These are phyloP conservation scores for Aphelenchoides avenae DNA, from an alignment of 1,140 invertebrate genomes.

Conservation along the genomic window DNA sequence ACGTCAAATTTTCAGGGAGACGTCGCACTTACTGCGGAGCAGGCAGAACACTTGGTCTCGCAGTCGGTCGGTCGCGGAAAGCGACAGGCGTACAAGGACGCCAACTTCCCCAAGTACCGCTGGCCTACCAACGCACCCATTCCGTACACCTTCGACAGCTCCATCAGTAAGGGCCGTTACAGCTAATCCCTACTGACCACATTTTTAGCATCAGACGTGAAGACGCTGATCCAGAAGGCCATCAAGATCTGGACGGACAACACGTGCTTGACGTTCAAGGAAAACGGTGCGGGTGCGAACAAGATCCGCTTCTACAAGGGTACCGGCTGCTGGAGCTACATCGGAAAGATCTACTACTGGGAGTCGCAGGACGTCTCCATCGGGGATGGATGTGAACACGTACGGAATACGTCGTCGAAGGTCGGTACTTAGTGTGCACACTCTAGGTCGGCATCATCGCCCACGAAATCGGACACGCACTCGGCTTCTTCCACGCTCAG, in stretches of 20 bases:
- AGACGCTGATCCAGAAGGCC: neutral
- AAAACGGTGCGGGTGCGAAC: slow-evolving; percentile 33
- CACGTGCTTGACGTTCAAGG: slow-evolving; percentile 27
- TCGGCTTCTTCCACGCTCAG: slow-evolving; percentile 20
- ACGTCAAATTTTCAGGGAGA: no score
- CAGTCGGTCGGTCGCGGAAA: no score
- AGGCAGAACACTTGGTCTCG: no score
- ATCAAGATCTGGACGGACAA: slow-evolving; percentile 23
- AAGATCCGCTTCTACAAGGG: slow-evolving; percentile 49
- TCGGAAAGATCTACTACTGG: slow-evolving; percentile 1
- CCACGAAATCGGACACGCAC: slow-evolving; percentile 22
- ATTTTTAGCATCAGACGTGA: neutral
- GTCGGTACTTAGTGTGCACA: neutral
- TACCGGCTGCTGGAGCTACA: neutral
- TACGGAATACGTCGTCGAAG: neutral
- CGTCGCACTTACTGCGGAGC: no score
- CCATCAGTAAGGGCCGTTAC: neutral
- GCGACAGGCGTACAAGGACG: no score
- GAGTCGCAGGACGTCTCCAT: slow-evolving; percentile 7
- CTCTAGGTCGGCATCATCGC: slow-evolving; percentile 13
- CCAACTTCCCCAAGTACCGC: no score
- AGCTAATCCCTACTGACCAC: neutral
- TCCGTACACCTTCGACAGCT: slow-evolving; percentile 1
- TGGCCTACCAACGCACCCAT: no score
- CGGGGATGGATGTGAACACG: slow-evolving; percentile 20